phyloP scores from a whole-genome alignment of 2,113 vertebrate species.

The Meleagris gallopavo region DNA sequence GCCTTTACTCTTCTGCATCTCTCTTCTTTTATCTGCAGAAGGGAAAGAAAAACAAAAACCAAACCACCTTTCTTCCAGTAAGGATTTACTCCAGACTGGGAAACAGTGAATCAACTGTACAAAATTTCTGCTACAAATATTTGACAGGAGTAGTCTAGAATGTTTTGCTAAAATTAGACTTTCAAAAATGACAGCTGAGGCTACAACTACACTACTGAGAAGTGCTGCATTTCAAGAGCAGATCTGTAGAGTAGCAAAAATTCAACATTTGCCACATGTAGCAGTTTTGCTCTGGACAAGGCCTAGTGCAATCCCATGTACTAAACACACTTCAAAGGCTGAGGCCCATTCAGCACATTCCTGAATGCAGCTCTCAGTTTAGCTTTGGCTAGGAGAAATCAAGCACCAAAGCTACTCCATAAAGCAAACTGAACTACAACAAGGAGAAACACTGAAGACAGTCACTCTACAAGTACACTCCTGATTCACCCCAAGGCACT shows the following conservation, averaged over 20 bases:
- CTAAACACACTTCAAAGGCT: not conserved
- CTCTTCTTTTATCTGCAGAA: not conserved
- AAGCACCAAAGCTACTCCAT: not conserved
- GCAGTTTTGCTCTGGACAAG: not conserved
- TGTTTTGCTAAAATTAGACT: constrained; percentile 8
- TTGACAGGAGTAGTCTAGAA: not conserved
- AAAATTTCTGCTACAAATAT: not conserved
- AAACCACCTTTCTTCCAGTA: not conserved
- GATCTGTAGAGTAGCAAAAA: not conserved
- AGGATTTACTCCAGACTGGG: not conserved
- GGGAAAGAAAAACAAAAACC: not conserved
- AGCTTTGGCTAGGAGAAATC: not conserved
- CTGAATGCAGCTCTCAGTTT: not conserved
- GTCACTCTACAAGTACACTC: not conserved
- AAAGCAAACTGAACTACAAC: not conserved
- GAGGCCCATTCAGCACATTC: not conserved
- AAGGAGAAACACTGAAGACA: not conserved
- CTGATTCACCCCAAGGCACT: not conserved
- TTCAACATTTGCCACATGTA: not conserved
- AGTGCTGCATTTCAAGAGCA: not conserved
- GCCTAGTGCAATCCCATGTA: not conserved
- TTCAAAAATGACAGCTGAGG: not conserved
- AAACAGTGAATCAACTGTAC: not conserved
- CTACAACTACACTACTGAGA: not conserved
- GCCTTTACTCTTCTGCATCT: not conserved